phyloP scores from a whole-genome alignment of 2,113 vertebrate genomes.

The Mustelus asterias region DNA sequence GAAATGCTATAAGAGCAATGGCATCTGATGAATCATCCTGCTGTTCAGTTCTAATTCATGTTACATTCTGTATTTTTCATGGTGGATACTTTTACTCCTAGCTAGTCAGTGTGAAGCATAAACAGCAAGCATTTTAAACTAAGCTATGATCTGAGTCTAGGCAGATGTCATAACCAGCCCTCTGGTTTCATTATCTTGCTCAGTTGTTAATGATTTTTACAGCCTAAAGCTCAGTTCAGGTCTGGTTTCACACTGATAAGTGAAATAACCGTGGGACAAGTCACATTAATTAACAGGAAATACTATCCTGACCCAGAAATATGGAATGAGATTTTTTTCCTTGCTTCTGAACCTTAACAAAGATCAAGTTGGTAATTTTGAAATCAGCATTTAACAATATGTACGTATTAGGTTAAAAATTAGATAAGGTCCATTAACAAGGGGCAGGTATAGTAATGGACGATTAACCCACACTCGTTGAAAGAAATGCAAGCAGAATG shows the following conservation, averaged over 20 bases:
- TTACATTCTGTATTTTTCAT: not conserved
- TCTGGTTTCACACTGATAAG: slow-evolving; percentile 34
- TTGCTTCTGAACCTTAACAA: not conserved
- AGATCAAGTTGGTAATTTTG: not conserved
- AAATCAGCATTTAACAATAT: not conserved
- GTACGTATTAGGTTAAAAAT: not conserved
- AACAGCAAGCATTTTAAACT: not conserved
- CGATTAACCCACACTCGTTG: not conserved
- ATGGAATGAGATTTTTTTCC: not conserved
- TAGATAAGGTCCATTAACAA: not conserved
- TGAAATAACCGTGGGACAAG: not conserved
- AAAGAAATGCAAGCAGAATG: not conserved
- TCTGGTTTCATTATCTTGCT: slow-evolving; percentile 28
- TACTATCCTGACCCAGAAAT: not conserved
- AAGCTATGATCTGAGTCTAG: not conserved
- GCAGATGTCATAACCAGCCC: not conserved
- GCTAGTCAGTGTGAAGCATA: not conserved
- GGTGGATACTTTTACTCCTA: not conserved
- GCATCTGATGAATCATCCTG: not conserved
- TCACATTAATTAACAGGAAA: slow-evolving; percentile 23
- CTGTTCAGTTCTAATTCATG: not conserved
- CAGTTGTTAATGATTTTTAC: slow-evolving; percentile 28
- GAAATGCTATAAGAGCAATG: not conserved
- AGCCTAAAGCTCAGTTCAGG: slow-evolving; percentile 20
- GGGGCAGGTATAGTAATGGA: not conserved